Evolutionary conservation across 2,797 vertebrate species (phyloP), one percentile per base, ranked within the genome.

Genomic region (Aplochiton taeniatus): DNA sequence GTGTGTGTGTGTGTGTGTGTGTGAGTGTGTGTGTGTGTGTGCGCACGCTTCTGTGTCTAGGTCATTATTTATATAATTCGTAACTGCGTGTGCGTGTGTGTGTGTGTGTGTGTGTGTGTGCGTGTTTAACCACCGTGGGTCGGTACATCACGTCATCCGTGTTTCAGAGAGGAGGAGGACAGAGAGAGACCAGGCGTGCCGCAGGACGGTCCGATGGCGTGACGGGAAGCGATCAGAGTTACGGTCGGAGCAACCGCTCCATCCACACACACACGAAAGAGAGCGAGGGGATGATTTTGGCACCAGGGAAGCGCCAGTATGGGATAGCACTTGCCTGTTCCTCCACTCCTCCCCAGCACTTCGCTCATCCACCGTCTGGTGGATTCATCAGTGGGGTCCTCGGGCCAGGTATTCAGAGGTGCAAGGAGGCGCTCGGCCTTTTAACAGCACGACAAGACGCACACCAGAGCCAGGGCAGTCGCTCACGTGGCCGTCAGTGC

Each of bases 351-450:
- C 67, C 74, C 71, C 14, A 45, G 46, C 54, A 45, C 58, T 58
- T 60, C 18, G 68, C 75, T 77, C 68, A 59, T 63, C 57, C 71
- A 84, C 84, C 90, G 85, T 84, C 85, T 89, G 87, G 80, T 83
- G 78, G 86, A 92, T 67, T 84, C 87, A 88, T 90, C 87, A 88
- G 47, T 42, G 41, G 67, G 69, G 11, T 61, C 50, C 61, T 70
- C 76, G 72, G 79, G 69, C 72, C 78, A 83, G 82, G 85, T 80
- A 61, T 66, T 73, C 44, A 1, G 16, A 63, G 60, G 49, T 42
- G 70, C 4, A 20, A 75, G 49, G 45, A 48, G 61, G 63, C 58
- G 72, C 55, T 60, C 73, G 73, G 76, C 76, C 79, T 71, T 65
- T 50, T 14, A 8, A 16, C 9, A 0, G 8, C 8, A 9, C 9